A percentile compares a stretch with the other conserved stretches of the same genome.
phyloP scores from a whole-genome alignment of 2,113 vertebrate species.

The Malurus alboscapulatus region DNA sequence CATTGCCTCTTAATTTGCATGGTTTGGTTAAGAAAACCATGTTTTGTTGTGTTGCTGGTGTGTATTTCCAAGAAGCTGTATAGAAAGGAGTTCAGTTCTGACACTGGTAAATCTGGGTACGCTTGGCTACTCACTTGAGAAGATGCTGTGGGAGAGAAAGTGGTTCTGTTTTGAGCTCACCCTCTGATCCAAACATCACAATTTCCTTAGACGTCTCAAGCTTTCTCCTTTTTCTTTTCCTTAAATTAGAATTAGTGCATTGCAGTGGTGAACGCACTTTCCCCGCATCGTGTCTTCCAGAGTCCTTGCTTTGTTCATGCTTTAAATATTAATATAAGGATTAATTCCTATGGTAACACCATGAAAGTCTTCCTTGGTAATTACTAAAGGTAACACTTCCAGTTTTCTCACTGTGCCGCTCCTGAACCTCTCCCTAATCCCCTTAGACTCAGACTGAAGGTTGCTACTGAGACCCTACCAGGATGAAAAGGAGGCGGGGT shows the following conservation, averaged over 20 bases:
- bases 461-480: neutral
- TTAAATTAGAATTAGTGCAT: neutral
- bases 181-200: neutral
- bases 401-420: neutral
- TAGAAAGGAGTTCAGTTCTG: neutral
- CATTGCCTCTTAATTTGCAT: neutral
- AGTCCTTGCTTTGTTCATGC: neutral
- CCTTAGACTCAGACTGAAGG: neutral
- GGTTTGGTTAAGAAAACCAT: neutral
- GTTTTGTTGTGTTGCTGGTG: neutral
- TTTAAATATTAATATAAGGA: constrained; percentile 47
- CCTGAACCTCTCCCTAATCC: constrained; percentile 11
- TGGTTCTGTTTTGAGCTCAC: neutral
- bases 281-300: neutral
- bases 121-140: neutral
- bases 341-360: constrained; percentile 48
- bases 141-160: neutral
- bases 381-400: constrained; percentile 19
- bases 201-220: neutral
- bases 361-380: neutral
- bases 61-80: neutral
- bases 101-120: neutral
- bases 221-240: neutral
- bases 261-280: neutral
- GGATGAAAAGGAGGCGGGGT: neutral